Conservation (phyloP, 2,113 vertebrate genomes). For the Morphnarchus princeps region DNA sequence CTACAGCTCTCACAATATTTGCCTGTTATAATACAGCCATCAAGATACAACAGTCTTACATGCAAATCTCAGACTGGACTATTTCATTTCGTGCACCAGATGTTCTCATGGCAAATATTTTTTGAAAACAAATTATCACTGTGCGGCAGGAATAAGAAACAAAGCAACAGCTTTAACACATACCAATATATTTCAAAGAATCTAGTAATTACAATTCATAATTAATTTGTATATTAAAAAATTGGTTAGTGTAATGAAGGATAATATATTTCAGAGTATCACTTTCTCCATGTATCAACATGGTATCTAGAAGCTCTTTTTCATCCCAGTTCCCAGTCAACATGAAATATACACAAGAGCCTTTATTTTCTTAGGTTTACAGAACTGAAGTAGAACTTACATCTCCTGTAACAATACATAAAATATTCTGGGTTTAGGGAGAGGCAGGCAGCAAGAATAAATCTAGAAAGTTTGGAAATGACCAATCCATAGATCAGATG, state of each 20-base stretch:
- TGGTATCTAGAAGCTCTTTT: neutral
- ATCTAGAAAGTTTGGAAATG: neutral
- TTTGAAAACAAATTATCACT: neutral
- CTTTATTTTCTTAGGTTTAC: neutral
- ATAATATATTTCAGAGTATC: neutral
- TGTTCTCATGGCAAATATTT: neutral
- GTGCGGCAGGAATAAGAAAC: neutral
- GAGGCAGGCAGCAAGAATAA: neutral
- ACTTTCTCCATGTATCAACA: neutral
- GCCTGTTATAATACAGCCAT: neutral
- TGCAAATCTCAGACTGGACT: neutral
- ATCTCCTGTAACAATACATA: neutral
- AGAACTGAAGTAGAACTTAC: neutral
- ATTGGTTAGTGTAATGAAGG: neutral
- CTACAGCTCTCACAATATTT: neutral
- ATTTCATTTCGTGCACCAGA: neutral
- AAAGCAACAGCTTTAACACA: neutral
- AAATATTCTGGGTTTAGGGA: neutral
- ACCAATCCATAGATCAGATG: neutral
- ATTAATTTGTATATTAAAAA: neutral
- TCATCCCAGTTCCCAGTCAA: neutral
- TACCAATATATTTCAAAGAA: neutral
- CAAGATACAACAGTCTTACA: neutral
- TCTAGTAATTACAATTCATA: neutral
- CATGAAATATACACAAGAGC: neutral